Evolutionary conservation across 2,797 vertebrate genomes (phyloP), one percentile per base, ranked within the genome.

Genomic region (Mallotus villosus): DNA sequence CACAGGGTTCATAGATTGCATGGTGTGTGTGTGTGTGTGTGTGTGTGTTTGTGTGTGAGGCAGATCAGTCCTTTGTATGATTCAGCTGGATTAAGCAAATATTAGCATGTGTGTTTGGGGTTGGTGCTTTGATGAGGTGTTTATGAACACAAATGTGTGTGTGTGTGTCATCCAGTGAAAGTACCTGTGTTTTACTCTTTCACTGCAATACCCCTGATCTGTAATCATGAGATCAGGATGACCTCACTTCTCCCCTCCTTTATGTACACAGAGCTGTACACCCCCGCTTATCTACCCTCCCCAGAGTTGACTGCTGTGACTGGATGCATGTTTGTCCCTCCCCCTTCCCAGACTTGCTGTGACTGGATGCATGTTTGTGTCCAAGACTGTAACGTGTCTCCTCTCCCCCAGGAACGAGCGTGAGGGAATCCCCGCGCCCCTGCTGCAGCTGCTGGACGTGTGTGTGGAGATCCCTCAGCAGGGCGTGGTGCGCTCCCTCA

Each of bases 401-500:
- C 21, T 68, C 9, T 22, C 59, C 19, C 51, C 21, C 34, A 94
- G 97, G 64, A 99, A 99, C 0, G 97, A 99, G 75, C 94, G 95
- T 0, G 96, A 98, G 81, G 97, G 97, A 2, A 97, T 99, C 75
- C 96, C 97, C 17, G 96, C 95, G 67, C 93, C 95, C 81, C 85
- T 99, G 63, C 95, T 99, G 70, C 97, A 96, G 71, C 93, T 97
- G 63, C 75, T 99, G 81, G 97, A 99, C 0, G 94, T 96, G 2
- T 99, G 97, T 12, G 97, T 99, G 85, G 97, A 99, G 89, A 99
- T 99, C 71, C 97, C 97, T 32, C 97, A 99, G 70, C 95, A 93
- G 77, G 97, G 97, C 0, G 89, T 99, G 78, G 95, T 94, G 58
- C 96, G 97, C 17, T 99, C 97, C 0, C 96, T 99, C 67, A 99